A percentile compares a stretch with the other conserved stretches of the same genome.
Evolutionary conservation across 2,113 vertebrate genomes (phyloP).

Genomic region (Hemiprocne comata): DNA sequence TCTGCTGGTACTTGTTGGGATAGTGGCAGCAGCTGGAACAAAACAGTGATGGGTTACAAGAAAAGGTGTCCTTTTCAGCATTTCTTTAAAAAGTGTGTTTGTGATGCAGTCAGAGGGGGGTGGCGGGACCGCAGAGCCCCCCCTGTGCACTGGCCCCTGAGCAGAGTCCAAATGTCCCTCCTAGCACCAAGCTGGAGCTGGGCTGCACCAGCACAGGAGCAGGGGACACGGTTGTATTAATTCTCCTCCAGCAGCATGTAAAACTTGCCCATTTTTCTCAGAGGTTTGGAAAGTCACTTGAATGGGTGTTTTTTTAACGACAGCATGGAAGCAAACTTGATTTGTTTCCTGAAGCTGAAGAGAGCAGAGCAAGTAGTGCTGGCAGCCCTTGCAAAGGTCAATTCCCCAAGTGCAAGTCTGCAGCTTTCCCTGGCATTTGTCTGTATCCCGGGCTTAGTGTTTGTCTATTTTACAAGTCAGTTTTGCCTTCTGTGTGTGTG

Average conservation of each 20-base stretch:
- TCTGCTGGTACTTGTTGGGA: not conserved
- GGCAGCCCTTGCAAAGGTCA: not conserved
- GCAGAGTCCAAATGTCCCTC: not conserved
- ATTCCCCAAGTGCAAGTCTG: not conserved
- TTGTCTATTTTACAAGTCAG: fast-evolving
- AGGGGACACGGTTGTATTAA: fast-evolving
- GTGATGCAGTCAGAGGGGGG: not conserved
- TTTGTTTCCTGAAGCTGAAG: not conserved
- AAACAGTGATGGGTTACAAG: not conserved
- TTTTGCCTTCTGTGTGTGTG: not conserved
- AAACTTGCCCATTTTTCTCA: fast-evolving
- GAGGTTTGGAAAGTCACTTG: not conserved
- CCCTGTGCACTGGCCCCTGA: no score
- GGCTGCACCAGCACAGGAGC: no score
- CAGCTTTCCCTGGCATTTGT: not conserved
- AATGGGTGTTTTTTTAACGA: not conserved
- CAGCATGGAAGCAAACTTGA: not conserved
- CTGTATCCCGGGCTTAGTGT: not conserved
- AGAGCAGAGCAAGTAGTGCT: not conserved
- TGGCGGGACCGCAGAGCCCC: no score
- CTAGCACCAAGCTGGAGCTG: no score
- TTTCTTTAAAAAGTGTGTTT: not conserved
- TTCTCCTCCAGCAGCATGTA: not conserved
- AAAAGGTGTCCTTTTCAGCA: not conserved
- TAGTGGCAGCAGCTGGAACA: not conserved